Evolutionary conservation across 2,888 invertebrate genomes (phyloP), one percentile per base, ranked within the genome.

Genomic region (Leucophora obtusa): DNA sequence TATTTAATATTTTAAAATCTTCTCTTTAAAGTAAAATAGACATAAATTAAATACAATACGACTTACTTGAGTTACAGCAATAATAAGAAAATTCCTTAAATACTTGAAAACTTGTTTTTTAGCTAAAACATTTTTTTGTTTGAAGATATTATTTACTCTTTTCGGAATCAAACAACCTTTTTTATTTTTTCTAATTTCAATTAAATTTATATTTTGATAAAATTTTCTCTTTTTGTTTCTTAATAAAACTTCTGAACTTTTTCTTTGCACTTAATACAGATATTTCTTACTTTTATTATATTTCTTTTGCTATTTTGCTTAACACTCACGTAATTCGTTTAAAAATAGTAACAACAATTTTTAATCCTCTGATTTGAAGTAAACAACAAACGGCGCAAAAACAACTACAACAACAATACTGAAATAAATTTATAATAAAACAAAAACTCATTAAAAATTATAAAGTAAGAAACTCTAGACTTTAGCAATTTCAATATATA

Each of bases 301-400:
- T 53, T 51, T 58, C 43, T 14, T 28, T 62, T 47, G 14, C 9
- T 21, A 17, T 60, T 73, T 58, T 66, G 28, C 15, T 74, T 43
- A 71, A 82, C 17, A 63, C 71, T 78, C 74, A 78, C 82, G 81
- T 74, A 78, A 78, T 79, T 51, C 43, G 58, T 60, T 69, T 66
- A 43, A 69, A 68, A 60, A 60, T 51, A 58, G 33, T 69, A 74
- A 59, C 10, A 68, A 38, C 43, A 68, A 28, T 63, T 65, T 59
- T 72, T 63, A 76, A 73, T 68, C 53, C 47, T 72, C 51, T 68
- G 28, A 47, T 47, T 50, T 50, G 4, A 56, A 28, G 28, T 24
- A 11, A 21, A 17, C 38, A 65, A 68, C 21, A 58, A 17, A 24
- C 8, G 33, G 43, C 43, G 62, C 18, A 56, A 17, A 65, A 65